phyloP scores from a whole-genome alignment of 2,888 invertebrate genomes.

The Coleophora flavipennella region DNA sequence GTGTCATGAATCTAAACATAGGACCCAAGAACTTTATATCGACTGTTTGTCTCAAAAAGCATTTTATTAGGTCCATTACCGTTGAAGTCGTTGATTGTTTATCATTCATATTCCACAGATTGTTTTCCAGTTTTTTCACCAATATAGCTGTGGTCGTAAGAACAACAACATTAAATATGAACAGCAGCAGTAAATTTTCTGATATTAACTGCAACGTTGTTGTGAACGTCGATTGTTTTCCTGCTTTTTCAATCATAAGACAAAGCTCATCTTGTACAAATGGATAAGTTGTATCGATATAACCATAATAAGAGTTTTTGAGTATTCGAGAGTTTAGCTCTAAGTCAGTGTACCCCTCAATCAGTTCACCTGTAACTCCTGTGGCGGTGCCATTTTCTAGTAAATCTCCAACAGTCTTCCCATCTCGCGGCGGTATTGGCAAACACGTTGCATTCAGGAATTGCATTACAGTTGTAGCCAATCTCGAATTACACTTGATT shows the following conservation, averaged over 20 bases:
- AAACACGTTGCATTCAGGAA: slow-evolving; percentile 52
- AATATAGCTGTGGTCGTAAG: slow-evolving; percentile 33
- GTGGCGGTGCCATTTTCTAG: slow-evolving; percentile 56
- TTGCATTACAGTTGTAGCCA: slow-evolving; percentile 41
- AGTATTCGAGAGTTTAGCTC: slow-evolving; percentile 69
- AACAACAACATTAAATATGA: slow-evolving; percentile 33
- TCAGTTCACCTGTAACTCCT: slow-evolving; percentile 55
- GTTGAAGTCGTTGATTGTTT: slow-evolving; percentile 29
- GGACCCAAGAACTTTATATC: slow-evolving; percentile 48
- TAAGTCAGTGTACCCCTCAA: slow-evolving; percentile 66
- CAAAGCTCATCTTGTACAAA: slow-evolving; percentile 69
- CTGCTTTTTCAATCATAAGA: slow-evolving; percentile 66
- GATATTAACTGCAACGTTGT: slow-evolving; percentile 49
- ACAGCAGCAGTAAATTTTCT: slow-evolving; percentile 33
- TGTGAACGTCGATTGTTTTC: slow-evolving; percentile 59
- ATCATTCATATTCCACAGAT: slow-evolving; percentile 29
- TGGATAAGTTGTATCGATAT: slow-evolving; percentile 67
- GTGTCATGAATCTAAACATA: slow-evolving; percentile 39
- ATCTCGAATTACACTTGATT: slow-evolving; percentile 37
- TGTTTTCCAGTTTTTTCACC: slow-evolving; percentile 38
- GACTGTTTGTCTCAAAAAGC: slow-evolving; percentile 56
- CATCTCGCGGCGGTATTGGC: slow-evolving; percentile 48
- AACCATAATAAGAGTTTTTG: slow-evolving; percentile 57
- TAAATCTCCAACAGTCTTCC: slow-evolving; percentile 53
- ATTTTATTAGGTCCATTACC: slow-evolving; percentile 46